Evolutionary conservation across 2,888 invertebrate species (phyloP).

Genomic region (Nomada lathburiana): DNA sequence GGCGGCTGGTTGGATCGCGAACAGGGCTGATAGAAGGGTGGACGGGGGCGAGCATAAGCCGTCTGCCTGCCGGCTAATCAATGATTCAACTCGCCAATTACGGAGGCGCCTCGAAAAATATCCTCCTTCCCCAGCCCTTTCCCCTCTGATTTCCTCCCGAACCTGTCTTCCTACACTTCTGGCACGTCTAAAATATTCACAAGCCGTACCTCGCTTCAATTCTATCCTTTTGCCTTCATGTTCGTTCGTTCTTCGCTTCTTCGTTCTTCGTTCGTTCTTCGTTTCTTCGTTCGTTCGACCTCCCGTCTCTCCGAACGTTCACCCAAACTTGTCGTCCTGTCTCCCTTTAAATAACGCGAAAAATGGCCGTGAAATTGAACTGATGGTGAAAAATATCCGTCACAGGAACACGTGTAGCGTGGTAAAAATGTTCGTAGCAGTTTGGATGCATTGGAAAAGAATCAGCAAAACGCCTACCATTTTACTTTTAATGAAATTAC

Average conservation of each 20-base stretch:
- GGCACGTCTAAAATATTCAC: slow-evolving; percentile 69
- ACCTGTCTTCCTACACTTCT: slow-evolving; percentile 32
- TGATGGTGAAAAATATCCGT: background rate
- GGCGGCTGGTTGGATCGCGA: slow-evolving; percentile 54
- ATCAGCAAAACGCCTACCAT: too few species aligned
- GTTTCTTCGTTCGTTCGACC: slow-evolving; percentile 9
- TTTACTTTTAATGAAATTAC: too few species aligned
- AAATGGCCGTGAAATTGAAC: background rate
- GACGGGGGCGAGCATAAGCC: slow-evolving; percentile 68
- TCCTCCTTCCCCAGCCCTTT: slow-evolving; percentile 58
- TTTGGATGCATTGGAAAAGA: too few species aligned
- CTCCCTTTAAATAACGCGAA: slow-evolving; percentile 30
- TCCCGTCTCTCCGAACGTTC: background rate
- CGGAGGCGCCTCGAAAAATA: slow-evolving; percentile 80
- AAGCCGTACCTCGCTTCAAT: slow-evolving; percentile 61
- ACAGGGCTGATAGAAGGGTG: slow-evolving; percentile 50
- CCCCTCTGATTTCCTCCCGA: background rate
- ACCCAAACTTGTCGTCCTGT: background rate
- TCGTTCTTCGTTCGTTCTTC: slow-evolving; percentile 7
- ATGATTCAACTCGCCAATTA: slow-evolving; percentile 83
- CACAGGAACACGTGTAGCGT: too few species aligned
- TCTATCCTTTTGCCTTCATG: slow-evolving; percentile 58
- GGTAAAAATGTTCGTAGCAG: too few species aligned
- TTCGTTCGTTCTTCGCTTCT: slow-evolving; percentile 11
- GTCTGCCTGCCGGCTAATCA: slow-evolving; percentile 79